Percentiles rank a stretch among this genome's conserved stretches.
Evolutionary conservation across 2,797 vertebrate genomes (phyloP).

Genomic region (Pachyuromys duprasi): DNA sequence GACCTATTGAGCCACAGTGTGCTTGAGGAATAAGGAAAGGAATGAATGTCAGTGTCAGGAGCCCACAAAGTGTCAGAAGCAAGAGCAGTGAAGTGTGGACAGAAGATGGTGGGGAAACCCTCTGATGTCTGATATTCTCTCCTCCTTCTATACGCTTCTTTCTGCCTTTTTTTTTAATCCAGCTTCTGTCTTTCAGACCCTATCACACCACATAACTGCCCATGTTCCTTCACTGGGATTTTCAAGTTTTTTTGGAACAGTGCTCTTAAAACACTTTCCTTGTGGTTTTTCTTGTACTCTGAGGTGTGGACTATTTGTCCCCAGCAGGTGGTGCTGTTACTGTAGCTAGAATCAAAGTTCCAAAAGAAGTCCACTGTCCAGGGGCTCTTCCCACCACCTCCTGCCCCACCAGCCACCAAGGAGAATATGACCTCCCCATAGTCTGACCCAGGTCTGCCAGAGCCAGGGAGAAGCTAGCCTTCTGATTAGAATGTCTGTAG

Average conservation of each 20-base stretch:
- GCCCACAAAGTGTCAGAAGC: not conserved
- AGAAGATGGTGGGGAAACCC: not conserved
- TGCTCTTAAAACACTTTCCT: not conserved
- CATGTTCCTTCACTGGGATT: not conserved
- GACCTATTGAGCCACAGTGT: not conserved
- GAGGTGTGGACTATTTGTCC: not conserved
- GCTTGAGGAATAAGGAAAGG: not conserved
- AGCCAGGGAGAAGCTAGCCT: no score
- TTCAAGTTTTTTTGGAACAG: not conserved
- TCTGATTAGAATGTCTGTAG: not conserved
- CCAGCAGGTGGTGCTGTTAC: not conserved
- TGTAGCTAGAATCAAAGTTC: not conserved
- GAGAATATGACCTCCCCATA: no score
- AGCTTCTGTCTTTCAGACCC: not conserved
- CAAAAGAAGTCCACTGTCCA: not conserved
- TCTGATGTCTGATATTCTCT: not conserved
- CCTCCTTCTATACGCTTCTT: not conserved
- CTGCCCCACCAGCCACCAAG: no score
- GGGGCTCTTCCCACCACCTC: no score
- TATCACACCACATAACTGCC: not conserved
- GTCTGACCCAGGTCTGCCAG: no score
- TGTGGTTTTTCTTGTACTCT: not conserved
- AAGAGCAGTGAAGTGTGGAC: not conserved
- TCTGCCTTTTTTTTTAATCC: no score
- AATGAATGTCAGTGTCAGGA: not conserved